phyloP scores from a whole-genome alignment of 1,140 invertebrate genomes.

The Nomia melanderi region DNA sequence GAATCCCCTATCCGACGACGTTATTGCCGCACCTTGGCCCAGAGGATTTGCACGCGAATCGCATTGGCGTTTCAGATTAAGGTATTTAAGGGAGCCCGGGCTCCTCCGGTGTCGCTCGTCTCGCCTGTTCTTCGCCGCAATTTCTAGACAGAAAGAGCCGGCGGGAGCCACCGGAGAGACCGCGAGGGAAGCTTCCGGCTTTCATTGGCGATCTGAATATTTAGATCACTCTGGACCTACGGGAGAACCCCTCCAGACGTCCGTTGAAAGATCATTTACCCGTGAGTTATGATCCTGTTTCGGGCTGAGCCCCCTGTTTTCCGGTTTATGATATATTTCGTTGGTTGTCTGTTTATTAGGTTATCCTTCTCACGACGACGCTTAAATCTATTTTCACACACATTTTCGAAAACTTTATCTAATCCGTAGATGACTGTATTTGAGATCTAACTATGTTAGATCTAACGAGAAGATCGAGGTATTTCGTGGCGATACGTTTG shows the following conservation, averaged over 20 bases:
- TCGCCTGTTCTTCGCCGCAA: constrained; percentile 37
- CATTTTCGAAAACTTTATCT: no score
- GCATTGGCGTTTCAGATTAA: constrained; percentile 56
- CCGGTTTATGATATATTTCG: not conserved
- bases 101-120: not conserved
- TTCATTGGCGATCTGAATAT: constrained; percentile 62
- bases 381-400: no score
- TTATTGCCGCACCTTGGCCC: constrained; percentile 14
- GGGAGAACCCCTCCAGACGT: constrained; percentile 36
- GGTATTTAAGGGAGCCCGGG: constrained; percentile 49
- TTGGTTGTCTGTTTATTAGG: no score
- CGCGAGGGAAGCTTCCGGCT: not conserved
- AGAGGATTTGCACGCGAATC: constrained; percentile 45
- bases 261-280: constrained; percentile 50
- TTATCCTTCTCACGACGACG: no score
- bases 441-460: no score
- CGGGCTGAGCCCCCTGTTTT: constrained; percentile 21
- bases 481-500: no score
- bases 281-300: constrained; percentile 54
- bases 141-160: constrained; percentile 28
- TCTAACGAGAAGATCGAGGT: no score
- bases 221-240: constrained; percentile 60
- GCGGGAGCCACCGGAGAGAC: not conserved
- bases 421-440: no score
- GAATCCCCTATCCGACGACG: constrained; percentile 6